Evolutionary conservation across 2,888 invertebrate species (phyloP), one percentile per base, ranked within the genome.

Genomic region (Odontomyia ornata): DNA sequence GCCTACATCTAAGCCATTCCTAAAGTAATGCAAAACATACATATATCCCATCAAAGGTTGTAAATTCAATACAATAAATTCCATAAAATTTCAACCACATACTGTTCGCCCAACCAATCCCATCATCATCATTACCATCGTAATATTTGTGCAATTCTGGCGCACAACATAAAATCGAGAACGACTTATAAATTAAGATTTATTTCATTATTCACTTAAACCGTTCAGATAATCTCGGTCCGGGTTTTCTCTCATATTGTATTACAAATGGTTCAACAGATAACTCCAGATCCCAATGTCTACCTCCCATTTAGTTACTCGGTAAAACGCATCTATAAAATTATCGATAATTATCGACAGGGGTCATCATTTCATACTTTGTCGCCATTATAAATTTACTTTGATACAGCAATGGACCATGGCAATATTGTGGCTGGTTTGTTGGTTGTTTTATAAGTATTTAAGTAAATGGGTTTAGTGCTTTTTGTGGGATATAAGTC

Each of bases 191-290:
- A 73, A 73, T 57, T 57, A 57, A 57, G 73, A 73, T 73, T 73
- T 73, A 73, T 73, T 73, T 73, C 73, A 73, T 73, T 73, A 73
- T 73, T 73, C 73, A 73, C 73, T 73, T 73, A 73, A 73, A 73
- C 28, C 43, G 23, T 57, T 23, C 60, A 30, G 57, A 73, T 57
- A 73, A 73, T 73, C 73, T 73, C 7, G 30, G 36, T 36, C 47
- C 13, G 23, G 43, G 64, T 52, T 30, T 23, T 21, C n/a, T n/a
- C 30, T 43, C 60, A 23, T 36, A 60, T n/a, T n/a, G n/a, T n/a
- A n/a, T 57, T 57, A 57, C 57, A 52, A 43, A 67, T 67, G 46
- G 67, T 21, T 46, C 46, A 23, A 23, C 47, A 71, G 71, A 71
- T 71, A 71, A 71, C 36, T 71, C 71, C 47, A 27, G 3, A 47